These are phyloP conservation scores for Erebia palarica DNA, from an alignment of 2,888 invertebrate species.

Conservation along the genomic window DNA sequence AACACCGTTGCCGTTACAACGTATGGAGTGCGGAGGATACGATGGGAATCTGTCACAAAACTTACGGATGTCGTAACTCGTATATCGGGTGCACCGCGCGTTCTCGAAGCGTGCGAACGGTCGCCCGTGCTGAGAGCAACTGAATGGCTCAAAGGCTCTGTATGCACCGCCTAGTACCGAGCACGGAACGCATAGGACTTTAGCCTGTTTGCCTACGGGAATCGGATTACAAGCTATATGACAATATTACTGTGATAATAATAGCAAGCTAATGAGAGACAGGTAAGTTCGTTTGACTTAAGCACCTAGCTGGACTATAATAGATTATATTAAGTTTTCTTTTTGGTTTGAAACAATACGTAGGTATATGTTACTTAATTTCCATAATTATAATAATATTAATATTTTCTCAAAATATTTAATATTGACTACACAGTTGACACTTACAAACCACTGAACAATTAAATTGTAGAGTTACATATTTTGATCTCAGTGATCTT, in stretches of 20 bases:
- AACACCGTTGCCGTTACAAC: conserved; percentile 33
- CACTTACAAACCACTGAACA: no score
- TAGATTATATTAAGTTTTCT: not conserved
- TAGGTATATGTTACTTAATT: no score
- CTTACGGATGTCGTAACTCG: conserved; percentile 62
- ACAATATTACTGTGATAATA: not conserved
- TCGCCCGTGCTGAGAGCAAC: conserved; percentile 60
- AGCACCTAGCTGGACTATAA: not conserved
- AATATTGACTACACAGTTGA: no score
- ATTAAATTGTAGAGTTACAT: no score
- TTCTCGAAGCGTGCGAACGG: conserved; percentile 54
- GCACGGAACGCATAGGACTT: conserved; percentile 28
- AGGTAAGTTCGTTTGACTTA: not conserved
- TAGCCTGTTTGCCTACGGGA: conserved; percentile 8
- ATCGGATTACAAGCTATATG: conserved; percentile 9
- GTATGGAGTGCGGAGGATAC: conserved; percentile 52
- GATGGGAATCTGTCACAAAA: conserved; percentile 63
- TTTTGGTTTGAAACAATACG: not conserved
- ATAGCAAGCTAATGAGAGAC: not conserved
- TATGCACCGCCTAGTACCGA: conserved; percentile 32
- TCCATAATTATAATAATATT: no score
- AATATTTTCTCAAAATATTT: no score
- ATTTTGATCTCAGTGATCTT: no score
- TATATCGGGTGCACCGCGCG: conserved; percentile 46
- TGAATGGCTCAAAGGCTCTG: conserved; percentile 43